Percentiles rank a stretch among this genome's conserved stretches.
Conservation (phyloP, 2,797 vertebrate species). For the Cossypha dichroa region DNA sequence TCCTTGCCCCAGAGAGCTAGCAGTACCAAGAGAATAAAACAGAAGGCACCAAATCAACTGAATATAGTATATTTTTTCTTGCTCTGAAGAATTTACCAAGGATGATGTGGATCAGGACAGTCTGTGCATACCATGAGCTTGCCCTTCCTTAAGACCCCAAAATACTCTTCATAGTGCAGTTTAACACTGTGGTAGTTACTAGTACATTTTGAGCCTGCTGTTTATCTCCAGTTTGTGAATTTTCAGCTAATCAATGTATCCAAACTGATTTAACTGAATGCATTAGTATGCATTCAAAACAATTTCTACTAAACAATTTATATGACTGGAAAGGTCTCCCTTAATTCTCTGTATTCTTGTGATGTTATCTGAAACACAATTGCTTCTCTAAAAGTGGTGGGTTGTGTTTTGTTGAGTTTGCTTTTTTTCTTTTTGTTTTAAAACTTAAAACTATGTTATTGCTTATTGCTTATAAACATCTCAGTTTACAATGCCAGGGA, state of each 20-base stretch:
- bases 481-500: neutral
- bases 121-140: neutral
- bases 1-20: neutral
- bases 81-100: neutral
- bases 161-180: neutral
- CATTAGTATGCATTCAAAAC: neutral
- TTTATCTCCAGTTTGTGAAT: neutral
- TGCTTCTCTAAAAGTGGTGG: neutral
- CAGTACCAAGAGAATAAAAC: neutral
- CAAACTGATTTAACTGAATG: neutral
- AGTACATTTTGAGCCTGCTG: neutral
- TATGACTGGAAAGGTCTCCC: neutral
- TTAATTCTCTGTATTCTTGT: neutral
- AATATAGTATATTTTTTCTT: neutral
- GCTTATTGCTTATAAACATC: neutral
- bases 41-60: neutral
- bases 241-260: neutral
- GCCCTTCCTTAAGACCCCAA: neutral
- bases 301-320: neutral
- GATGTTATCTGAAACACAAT: neutral
- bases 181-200: neutral
- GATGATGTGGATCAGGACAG: neutral
- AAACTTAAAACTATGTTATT: neutral
- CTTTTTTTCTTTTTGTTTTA: neutral
- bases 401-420: neutral